phyloP scores from a whole-genome alignment of 2,797 vertebrate species.

The Eremophila alpestris region DNA sequence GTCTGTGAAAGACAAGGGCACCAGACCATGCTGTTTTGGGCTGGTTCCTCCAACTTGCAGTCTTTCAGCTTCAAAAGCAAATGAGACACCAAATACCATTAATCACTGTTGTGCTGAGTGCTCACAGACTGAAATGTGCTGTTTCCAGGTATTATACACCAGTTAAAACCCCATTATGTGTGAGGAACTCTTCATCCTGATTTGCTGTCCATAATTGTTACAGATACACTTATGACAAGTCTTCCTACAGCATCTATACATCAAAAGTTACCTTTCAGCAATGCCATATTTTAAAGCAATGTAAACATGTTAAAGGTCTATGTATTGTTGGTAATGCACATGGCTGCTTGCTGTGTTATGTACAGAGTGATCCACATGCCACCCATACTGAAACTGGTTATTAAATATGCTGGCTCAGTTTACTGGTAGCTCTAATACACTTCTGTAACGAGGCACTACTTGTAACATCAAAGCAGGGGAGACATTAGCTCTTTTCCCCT shows the following conservation, averaged over 20 bases:
- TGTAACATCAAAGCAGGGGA: constrained; percentile 88
- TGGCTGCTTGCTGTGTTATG: neutral
- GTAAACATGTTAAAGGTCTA: constrained; percentile 28
- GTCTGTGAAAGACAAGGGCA: neutral
- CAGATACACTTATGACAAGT: constrained; percentile 16
- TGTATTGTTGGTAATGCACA: neutral
- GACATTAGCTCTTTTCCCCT: constrained; percentile 70
- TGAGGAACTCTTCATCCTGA: constrained; percentile 5
- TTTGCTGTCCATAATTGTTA: constrained; percentile 41
- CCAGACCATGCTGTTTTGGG: neutral
- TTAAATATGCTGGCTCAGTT: constrained; percentile 69
- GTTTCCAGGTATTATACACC: neutral
- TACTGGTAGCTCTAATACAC: constrained; percentile 65
- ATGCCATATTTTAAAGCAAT: constrained; percentile 20
- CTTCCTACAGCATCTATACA: constrained; percentile 39
- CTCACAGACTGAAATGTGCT: constrained; percentile 10
- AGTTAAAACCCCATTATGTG: neutral
- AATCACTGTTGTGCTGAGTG: constrained; percentile 5
- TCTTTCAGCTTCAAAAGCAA: constrained; percentile 25
- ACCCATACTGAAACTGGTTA: constrained; percentile 38
- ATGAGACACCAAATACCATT: neutral
- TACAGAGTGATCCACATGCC: constrained; percentile 3
- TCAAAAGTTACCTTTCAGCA: constrained; percentile 29
- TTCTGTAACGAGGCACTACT: constrained; percentile 78
- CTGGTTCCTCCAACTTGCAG: neutral